Evolutionary conservation across 2,888 invertebrate species (phyloP), one percentile per base, ranked within the genome.

Genomic region (Dendrolimus houi): DNA sequence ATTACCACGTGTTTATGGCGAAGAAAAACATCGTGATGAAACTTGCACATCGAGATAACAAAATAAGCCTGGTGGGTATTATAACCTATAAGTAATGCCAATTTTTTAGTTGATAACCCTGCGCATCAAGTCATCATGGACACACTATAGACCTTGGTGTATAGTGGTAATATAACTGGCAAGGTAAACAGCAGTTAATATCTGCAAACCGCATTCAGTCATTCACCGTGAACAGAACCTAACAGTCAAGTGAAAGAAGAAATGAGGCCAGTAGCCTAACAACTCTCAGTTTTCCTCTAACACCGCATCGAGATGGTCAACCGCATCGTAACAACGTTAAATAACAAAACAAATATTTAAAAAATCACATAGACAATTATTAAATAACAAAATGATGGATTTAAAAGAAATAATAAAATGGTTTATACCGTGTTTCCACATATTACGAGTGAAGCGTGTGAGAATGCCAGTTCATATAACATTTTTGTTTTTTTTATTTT

Each of bases 361-460:
- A 29, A 29, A 29, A 6, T 29, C 2, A 17, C 29, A 29, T 9
- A 47, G 7, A 54, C 40, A 29, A 10, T 55, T 53, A 60, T 54
- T 55, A 52, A 57, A 56, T 59, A 58, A 62, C 58, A 66, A 62
- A 64, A 87, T 74, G 72, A 89, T 90, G 87, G 91, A 91, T 72
- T 72, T 91, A 66, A 85, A 81, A 72, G 91, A 91, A 62, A 84
- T 91, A 52, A 91, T 91, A 54, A 90, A 86, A 70, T 90, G 90
- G 89, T 88, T 88, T 56, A 85, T 89, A 62, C 88, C 87, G 59
- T 88, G 89, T 71, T 86, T 88, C 62, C 86, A 85, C 65, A 77
- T 86, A 57, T 71, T 88, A 69, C 78, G 78, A 73, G 56, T 64
- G 53, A 64, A 66, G 61, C 69, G 68, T 60, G 61, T 63, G 56